Percentiles rank a stretch among this genome's conserved stretches.
Conservation (phyloP, 1,140 invertebrate genomes). For the Aleiodes sp. region DNA sequence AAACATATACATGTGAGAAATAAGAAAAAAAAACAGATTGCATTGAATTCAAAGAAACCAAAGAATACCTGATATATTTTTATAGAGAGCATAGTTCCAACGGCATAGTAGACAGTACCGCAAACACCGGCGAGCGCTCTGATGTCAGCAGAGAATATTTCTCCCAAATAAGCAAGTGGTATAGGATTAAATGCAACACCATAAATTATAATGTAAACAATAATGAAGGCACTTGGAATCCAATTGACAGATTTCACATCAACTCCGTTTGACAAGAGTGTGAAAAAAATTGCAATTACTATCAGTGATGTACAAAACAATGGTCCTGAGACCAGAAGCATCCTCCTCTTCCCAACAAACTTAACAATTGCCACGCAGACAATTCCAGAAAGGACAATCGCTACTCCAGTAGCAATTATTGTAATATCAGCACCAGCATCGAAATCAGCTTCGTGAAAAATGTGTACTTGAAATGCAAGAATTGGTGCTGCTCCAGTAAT, state of each 20-base stretch:
- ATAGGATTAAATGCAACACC: conserved; percentile 62
- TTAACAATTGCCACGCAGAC: conserved; percentile 78
- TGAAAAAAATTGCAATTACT: conserved; percentile 74
- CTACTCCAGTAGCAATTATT: conserved; percentile 81
- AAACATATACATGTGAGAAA: not conserved
- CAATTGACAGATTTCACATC: conserved; percentile 59
- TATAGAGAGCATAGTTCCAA: conserved; percentile 53
- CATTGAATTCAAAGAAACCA: conserved; percentile 9
- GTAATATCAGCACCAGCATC: conserved; percentile 70
- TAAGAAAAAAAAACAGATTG: too few relatives aligned
- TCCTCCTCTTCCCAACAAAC: conserved; percentile 75
- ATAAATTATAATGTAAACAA: conserved; percentile 56
- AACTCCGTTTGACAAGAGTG: conserved; percentile 64
- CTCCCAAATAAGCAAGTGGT: conserved; percentile 61
- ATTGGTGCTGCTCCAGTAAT: conserved; percentile 84
- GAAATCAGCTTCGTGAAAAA: conserved; percentile 79
- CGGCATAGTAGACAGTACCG: conserved; percentile 57
- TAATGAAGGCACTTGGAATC: conserved; percentile 53
- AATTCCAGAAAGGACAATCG: conserved; percentile 80
- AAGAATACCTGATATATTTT: conserved; percentile 62
- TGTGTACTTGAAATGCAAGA: conserved; percentile 83
- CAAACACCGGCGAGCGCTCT: conserved; percentile 61
- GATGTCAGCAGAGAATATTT: conserved; percentile 63
- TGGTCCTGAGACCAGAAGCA: conserved; percentile 75
- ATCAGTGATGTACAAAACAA: conserved; percentile 73